Conservation (phyloP, 2,797 vertebrate genomes). For the Chelonia mydas region DNA sequence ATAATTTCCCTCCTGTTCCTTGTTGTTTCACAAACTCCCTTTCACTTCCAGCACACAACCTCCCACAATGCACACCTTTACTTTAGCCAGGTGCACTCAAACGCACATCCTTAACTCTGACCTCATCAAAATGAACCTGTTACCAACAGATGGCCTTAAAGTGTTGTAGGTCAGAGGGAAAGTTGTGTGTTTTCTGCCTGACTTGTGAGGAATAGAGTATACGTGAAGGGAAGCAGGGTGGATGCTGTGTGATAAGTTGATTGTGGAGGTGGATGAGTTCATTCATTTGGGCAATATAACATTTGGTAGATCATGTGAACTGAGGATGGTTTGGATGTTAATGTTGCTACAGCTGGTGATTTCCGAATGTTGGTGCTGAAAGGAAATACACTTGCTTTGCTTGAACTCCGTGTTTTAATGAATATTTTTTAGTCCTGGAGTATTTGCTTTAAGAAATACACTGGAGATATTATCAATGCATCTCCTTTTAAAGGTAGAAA, state of each 20-base stretch:
- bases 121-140: not conserved
- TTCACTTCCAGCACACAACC: not conserved
- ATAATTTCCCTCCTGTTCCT: not conserved
- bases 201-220: not conserved
- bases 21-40: not conserved
- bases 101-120: not conserved
- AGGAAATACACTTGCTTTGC: not conserved
- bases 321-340: not conserved
- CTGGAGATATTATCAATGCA: too few relatives aligned
- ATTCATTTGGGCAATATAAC: not conserved
- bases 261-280: not conserved
- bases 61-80: not conserved
- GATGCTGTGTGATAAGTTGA: not conserved
- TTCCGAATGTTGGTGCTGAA: not conserved
- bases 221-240: not conserved
- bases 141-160: not conserved
- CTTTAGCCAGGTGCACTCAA: not conserved
- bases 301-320: not conserved
- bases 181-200: too few relatives aligned
- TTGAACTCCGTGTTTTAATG: not conserved
- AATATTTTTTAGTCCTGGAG: not conserved
- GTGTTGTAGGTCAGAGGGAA: too few relatives aligned
- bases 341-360: not conserved
- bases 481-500: constrained; percentile 9
- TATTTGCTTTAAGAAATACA: not conserved